phyloP scores from a whole-genome alignment of 2,888 invertebrate species.

The Bombylius discolor region DNA sequence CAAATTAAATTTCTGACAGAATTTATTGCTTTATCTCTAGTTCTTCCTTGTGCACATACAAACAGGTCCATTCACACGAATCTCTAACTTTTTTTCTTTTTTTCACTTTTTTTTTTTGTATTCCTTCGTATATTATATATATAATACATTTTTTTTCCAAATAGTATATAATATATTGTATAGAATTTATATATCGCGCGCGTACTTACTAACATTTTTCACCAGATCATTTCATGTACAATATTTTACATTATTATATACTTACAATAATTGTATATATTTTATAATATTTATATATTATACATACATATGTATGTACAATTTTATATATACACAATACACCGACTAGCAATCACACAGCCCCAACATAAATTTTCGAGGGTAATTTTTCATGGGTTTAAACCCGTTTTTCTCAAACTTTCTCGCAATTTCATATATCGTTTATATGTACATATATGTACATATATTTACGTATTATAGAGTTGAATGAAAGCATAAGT shows the following conservation, averaged over 20 bases:
- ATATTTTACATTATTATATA: not conserved
- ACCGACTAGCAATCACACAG: conserved; percentile 20
- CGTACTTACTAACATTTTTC: not conserved
- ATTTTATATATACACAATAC: conserved; percentile 5
- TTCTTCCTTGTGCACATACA: conserved; percentile 16
- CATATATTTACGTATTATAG: not conserved
- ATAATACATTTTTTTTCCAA: no score
- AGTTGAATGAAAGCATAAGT: not conserved
- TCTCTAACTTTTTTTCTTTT: not conserved
- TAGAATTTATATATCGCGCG: no score
- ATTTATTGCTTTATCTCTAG: conserved; percentile 41
- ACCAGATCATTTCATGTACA: not conserved
- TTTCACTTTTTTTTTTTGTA: not conserved
- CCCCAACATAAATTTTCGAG: conserved; percentile 19
- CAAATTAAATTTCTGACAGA: conserved; percentile 42
- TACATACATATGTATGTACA: conserved; percentile 5
- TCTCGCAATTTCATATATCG: not conserved
- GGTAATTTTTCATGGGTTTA: conserved; percentile 9
- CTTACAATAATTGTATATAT: not conserved
- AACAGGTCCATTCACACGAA: not conserved
- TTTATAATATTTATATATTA: conserved; percentile 3
- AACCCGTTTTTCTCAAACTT: conserved; percentile 1
- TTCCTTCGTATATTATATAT: no score
- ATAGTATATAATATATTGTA: no score
- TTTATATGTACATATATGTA: no score